Conservation (phyloP, 53 echinoderm and acorn worm genomes). For the Echinometra lucunter region DNA sequence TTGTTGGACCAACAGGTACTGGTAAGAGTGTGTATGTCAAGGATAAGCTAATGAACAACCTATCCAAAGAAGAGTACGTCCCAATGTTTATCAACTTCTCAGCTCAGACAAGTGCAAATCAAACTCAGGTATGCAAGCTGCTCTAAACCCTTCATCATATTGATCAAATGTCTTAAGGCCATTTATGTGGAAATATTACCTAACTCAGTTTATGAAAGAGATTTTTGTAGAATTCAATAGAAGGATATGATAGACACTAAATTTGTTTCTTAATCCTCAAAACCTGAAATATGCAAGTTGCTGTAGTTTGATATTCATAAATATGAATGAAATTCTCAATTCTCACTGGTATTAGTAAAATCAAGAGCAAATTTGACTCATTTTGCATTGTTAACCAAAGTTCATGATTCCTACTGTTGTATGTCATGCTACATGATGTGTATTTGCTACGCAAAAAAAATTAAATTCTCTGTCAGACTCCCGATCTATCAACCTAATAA, state of each 20-base stretch:
- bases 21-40: slow-evolving; percentile 99
- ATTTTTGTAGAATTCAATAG: neutral
- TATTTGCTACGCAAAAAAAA: neutral
- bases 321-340: neutral
- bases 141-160: neutral
- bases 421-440: neutral
- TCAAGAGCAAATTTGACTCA: neutral
- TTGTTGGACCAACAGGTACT: slow-evolving; percentile 98
- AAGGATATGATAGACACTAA: neutral
- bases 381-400: neutral
- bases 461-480: neutral
- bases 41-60: slow-evolving; percentile 99
- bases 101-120: slow-evolving; percentile 97
- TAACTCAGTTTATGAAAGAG: neutral
- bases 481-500: neutral
- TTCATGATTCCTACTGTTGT: neutral
- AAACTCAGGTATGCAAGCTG: slow-evolving; percentile 85
- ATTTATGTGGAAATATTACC: neutral
- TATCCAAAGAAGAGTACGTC: slow-evolving; percentile 95
- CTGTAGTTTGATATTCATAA: neutral
- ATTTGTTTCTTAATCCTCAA: neutral
- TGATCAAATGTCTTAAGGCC: neutral
- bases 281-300: too few species aligned
- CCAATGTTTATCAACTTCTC: slow-evolving; percentile 99
- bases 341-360: neutral